Base-by-base conservation (phyloP, 2,797 vertebrate genomes). In the Poeciliopsis turneri region DNA sequence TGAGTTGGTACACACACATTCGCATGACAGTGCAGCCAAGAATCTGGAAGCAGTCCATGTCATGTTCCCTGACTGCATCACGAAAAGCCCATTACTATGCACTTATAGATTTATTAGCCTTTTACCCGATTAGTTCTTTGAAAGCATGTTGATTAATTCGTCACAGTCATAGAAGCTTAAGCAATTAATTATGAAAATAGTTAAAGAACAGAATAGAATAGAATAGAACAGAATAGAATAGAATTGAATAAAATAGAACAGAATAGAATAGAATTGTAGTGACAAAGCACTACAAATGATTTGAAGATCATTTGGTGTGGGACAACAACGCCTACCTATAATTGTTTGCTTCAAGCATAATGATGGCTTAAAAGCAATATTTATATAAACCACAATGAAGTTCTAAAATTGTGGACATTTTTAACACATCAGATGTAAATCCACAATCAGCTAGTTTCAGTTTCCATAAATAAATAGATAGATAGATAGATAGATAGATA, bases 21-120 rank as follows among this genome's bases (percentile, higher is more conserved):
- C 75, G 78, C 80, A 82, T 81, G 78, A 30, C 53, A 77, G 36
- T 49, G 77, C 41, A 78, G 70, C 74, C 18, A 46, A 64, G 30
- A 71, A 46, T 74, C 83, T 90, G 83, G 80, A 82, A 76, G 66
- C 23, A 10, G 57, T 90, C 79, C 82, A 84, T 5, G 36, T 53
- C 72, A 23, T 66, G 80, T 53, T 76, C 74, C 70, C 57, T 55
- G 39, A 78, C 49, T 49, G 46, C 25, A 49, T 75, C 36, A 71
- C 73, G 47, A 41, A 57, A 20, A 30, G 12, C 15, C 41, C 7
- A 70, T 46, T 25, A 5, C 2, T 72, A 25, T 45, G 66, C 6
- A 47, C n/a, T 82, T 25, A 46, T 39, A 30, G 28, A 59, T 28
- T 46, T 5, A 72, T 70, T 36, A 5, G 45, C 46, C 49, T 45